These are phyloP conservation scores for Ichneumon xanthorius DNA, from an alignment of 2,888 invertebrate species.

Conservation along the genomic window DNA sequence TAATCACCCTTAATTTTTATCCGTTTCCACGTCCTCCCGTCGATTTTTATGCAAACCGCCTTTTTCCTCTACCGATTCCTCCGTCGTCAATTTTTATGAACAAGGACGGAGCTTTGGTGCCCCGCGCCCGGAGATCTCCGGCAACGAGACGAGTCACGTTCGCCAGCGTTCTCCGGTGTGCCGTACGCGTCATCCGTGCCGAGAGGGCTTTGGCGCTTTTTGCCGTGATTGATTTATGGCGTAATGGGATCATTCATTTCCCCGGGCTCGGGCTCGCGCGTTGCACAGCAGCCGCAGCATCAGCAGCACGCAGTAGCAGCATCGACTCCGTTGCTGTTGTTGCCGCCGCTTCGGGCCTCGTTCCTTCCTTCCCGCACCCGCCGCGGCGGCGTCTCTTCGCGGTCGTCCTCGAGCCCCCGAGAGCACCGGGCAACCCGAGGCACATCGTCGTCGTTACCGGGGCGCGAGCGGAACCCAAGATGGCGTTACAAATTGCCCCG, in stretches of 20 bases:
- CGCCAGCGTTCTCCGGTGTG: constrained; percentile 53
- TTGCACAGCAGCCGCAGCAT: constrained; percentile 57
- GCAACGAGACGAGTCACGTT: constrained; percentile 60
- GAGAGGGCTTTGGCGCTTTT: constrained; percentile 74
- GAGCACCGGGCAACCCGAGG: constrained; percentile 38
- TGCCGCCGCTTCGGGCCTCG: constrained; percentile 62
- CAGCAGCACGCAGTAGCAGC: constrained; percentile 53
- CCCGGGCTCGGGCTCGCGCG: constrained; percentile 60
- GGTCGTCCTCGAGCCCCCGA: constrained; percentile 52
- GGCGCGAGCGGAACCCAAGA: constrained; percentile 71
- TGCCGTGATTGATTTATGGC: constrained; percentile 81
- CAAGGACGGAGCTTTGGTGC: constrained; percentile 29
- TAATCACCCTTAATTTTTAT: neutral
- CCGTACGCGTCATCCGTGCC: constrained; percentile 66
- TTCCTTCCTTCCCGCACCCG: constrained; percentile 68
- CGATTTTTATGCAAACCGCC: constrained; percentile 34
- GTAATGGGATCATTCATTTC: constrained; percentile 79
- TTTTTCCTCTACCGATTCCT: constrained; percentile 11
- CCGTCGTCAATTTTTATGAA: constrained; percentile 47
- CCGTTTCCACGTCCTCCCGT: constrained; percentile 22
- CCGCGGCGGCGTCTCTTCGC: constrained; percentile 36
- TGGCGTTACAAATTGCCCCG: constrained; percentile 80
- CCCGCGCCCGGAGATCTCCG: constrained; percentile 24
- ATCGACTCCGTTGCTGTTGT: constrained; percentile 54
- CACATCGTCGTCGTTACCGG: constrained; percentile 62